Conservation (phyloP, 92 coral and sea anemone species). For the Zoanthus solanderi region DNA sequence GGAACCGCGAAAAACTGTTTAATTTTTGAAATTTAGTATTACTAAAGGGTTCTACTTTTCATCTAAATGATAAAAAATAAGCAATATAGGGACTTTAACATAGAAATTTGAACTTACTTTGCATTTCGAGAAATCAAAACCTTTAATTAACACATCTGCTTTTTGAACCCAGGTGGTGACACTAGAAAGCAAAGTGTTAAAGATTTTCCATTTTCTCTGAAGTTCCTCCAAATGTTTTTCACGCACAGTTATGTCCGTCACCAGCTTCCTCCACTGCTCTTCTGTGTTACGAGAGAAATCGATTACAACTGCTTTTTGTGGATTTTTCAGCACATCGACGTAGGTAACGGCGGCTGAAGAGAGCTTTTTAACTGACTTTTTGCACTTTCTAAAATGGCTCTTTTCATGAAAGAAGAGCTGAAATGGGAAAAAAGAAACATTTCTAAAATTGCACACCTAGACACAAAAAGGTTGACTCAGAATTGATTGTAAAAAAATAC, state of each 20-base stretch:
- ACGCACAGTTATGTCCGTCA: conserved; percentile 59
- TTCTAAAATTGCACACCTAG: too few species aligned
- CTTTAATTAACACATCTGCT: conserved; percentile 86
- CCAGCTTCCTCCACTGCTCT: conserved; percentile 62
- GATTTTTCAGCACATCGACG: conserved; percentile 60
- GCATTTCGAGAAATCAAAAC: conserved; percentile 81
- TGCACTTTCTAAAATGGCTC: conserved; percentile 77
- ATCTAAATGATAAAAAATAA: too few species aligned
- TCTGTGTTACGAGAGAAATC: conserved; percentile 74
- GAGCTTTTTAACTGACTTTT: conserved; percentile 74
- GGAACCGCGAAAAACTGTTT: too few species aligned
- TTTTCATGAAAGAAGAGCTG: conserved; percentile 92
- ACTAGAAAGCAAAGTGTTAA: conserved; percentile 68
- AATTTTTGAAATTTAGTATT: too few species aligned
- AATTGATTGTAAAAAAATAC: too few species aligned
- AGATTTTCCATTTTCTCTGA: conserved; percentile 83
- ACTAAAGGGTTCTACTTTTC: too few species aligned
- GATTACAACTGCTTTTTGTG: conserved; percentile 63
- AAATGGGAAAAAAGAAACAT: neutral
- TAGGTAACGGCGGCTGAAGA: conserved; percentile 67
- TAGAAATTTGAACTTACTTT: conserved; percentile 65
- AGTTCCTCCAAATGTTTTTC: conserved; percentile 78
- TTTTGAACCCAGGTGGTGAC: conserved; percentile 80
- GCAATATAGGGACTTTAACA: too few species aligned
- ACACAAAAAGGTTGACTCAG: too few species aligned